phyloP scores from a whole-genome alignment of 2,888 invertebrate genomes.

The Bombylius discolor region DNA sequence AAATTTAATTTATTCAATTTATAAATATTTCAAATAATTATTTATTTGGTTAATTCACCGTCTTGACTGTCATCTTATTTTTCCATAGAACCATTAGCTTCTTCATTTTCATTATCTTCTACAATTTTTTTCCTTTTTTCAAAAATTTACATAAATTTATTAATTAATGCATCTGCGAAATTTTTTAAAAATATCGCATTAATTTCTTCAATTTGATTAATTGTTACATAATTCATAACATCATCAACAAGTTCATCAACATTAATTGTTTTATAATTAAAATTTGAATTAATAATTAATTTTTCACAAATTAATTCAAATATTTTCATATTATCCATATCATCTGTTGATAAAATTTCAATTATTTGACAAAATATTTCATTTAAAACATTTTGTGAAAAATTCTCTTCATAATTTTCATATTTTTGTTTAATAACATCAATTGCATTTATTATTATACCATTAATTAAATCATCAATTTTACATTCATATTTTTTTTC shows the following conservation, averaged over 20 bases:
- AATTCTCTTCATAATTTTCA: not conserved
- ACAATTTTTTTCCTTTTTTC: too few species aligned
- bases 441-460: conserved; percentile 7
- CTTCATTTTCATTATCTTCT: too few species aligned
- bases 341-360: conserved; percentile 11
- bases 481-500: conserved; percentile 26
- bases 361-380: conserved; percentile 13
- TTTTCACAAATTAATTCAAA: conserved; percentile 18
- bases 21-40: too few species aligned
- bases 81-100: too few species aligned
- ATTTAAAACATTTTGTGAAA: conserved; percentile 7
- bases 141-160: not conserved
- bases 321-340: conserved; percentile 5
- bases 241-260: conserved; percentile 22
- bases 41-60: too few species aligned
- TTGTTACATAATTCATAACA: conserved; percentile 22
- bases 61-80: too few species aligned
- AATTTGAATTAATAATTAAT: conserved; percentile 22
- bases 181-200: conserved; percentile 14
- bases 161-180: conserved; percentile 1
- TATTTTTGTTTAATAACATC: conserved; percentile 3
- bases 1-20: too few species aligned
- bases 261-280: conserved; percentile 26
- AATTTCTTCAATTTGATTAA: conserved; percentile 28
- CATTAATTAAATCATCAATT: conserved; percentile 20